Conservation (phyloP, 2,113 vertebrate genomes). For the Chauna torquata region DNA sequence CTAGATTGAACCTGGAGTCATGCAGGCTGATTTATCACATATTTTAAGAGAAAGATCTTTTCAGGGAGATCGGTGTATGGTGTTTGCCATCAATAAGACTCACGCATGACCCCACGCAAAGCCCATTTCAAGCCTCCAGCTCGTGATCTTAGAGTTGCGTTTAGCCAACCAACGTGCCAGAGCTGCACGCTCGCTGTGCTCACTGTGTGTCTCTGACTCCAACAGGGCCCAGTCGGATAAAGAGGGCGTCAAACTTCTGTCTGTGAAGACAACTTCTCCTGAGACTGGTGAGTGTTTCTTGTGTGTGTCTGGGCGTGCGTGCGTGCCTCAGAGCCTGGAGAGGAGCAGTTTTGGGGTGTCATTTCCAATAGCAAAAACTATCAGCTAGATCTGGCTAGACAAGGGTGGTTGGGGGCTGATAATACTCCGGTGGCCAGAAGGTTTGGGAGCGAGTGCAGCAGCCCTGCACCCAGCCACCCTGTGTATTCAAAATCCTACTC, state of each 20-base stretch:
- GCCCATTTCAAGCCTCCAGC: not conserved
- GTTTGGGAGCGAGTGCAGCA: not conserved
- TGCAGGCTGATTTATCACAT: not conserved
- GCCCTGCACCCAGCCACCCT: not conserved
- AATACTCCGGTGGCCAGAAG: not conserved
- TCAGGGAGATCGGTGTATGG: not conserved
- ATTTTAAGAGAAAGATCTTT: not conserved
- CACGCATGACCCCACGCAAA: not conserved
- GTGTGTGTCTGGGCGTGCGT: not conserved
- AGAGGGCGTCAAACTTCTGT: constrained; percentile 83
- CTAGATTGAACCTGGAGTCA: not conserved
- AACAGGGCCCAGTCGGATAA: constrained; percentile 77
- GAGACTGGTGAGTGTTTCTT: constrained; percentile 74
- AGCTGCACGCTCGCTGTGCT: not conserved
- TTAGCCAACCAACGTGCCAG: not conserved
- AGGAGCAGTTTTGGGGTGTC: not conserved
- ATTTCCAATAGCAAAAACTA: not conserved
- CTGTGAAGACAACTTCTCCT: constrained; percentile 78
- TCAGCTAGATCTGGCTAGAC: not conserved
- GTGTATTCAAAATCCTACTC: not conserved
- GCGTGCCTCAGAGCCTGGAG: not conserved
- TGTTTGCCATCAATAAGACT: not conserved
- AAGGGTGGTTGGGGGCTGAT: not conserved
- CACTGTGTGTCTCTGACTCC: constrained; percentile 5
- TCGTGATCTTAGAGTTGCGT: not conserved